A percentile compares a stretch with the other conserved stretches of the same genome.
phyloP scores from a whole-genome alignment of 2,113 vertebrate species.

The Dicrurus megarhynchus region DNA sequence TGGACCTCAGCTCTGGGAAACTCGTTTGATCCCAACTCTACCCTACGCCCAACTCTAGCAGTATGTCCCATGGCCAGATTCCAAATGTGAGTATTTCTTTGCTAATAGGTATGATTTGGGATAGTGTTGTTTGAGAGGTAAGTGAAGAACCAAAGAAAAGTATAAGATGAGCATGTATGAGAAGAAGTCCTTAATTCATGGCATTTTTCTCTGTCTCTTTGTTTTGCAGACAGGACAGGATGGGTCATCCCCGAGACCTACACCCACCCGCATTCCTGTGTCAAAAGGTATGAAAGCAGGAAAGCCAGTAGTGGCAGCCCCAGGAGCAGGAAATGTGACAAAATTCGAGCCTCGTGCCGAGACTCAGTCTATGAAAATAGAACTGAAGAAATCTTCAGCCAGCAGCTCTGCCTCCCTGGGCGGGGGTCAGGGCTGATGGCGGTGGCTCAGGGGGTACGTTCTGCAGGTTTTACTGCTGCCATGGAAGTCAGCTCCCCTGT shows the following conservation, averaged over 20 bases:
- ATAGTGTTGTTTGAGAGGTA: background rate
- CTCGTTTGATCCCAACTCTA: accelerated
- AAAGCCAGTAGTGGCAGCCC: constrained; percentile 85
- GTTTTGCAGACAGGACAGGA: constrained; percentile 85
- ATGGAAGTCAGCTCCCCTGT: constrained; percentile 47
- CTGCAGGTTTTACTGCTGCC: constrained; percentile 68
- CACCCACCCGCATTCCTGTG: constrained; percentile 91
- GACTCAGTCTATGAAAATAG: constrained; percentile 93
- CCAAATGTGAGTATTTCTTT: background rate
- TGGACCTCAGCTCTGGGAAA: background rate
- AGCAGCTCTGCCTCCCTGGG: constrained; percentile 77
- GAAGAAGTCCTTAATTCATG: background rate
- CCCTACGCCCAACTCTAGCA: background rate
- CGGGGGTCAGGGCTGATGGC: constrained; percentile 86
- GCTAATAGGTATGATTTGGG: background rate
- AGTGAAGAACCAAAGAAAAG: background rate
- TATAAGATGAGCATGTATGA: background rate
- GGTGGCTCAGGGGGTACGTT: constrained; percentile 78
- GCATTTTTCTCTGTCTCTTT: constrained; percentile 30
- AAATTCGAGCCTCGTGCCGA: constrained; percentile 89
- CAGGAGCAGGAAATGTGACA: constrained; percentile 85
- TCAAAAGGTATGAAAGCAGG: constrained; percentile 92
- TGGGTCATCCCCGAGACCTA: constrained; percentile 79
- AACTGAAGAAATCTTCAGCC: constrained; percentile 90
- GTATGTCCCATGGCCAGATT: background rate